Conservation (phyloP, 2,797 vertebrate species). For the Semaprochilodus insignis region DNA sequence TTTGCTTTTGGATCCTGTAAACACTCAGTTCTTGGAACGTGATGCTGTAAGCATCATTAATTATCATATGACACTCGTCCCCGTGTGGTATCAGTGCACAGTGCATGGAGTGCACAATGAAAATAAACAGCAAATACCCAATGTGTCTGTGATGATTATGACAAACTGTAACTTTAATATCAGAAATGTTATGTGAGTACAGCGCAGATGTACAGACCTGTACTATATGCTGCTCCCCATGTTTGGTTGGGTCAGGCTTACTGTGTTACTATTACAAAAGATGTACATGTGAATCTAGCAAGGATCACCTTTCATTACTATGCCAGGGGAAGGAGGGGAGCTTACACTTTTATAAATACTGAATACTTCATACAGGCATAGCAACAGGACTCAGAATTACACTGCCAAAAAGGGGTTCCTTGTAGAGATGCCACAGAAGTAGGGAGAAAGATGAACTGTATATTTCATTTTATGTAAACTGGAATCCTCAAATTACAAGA, state of each 20-base stretch:
- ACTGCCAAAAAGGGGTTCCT: no score
- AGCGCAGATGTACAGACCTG: not conserved
- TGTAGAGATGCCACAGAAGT: no score
- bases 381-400: not conserved
- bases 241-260: not conserved
- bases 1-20: constrained; percentile 45
- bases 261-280: not conserved
- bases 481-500: no score
- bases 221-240: not conserved
- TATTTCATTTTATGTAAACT: no score
- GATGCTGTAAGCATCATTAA: constrained; percentile 29
- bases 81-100: constrained; percentile 15
- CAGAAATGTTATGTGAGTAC: not conserved
- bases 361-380: not conserved
- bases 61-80: constrained; percentile 30
- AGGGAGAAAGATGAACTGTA: no score
- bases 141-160: not conserved
- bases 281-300: not conserved
- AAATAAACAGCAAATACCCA: not conserved
- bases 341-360: not conserved
- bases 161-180: not conserved
- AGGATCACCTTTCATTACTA: not conserved
- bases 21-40: constrained; percentile 39
- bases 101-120: not conserved
- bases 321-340: not conserved